Base-by-base conservation (phyloP, 2,113 vertebrate genomes). In the Platanista minor region DNA sequence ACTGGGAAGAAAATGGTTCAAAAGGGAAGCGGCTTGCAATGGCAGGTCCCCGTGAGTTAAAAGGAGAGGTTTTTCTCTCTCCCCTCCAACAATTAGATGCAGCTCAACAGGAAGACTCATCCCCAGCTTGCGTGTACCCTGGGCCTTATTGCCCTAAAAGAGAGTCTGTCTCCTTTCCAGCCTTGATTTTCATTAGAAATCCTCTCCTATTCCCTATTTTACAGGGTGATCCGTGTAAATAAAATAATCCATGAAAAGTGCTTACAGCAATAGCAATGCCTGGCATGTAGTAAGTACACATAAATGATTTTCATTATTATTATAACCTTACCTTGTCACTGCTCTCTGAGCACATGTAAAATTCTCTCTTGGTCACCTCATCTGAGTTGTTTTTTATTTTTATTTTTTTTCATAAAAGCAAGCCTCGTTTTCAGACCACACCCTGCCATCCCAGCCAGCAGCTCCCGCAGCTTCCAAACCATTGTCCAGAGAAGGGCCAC, bases 261-360 rank as follows among this genome's bases (percentile, higher is more conserved):
- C 82, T 29, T 18, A 12, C 49, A 39, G 25, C 64, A 29, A 41
- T 4, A 39, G 25, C 64, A 29, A 41, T 4, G 72, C 13, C 41
- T 2, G 31, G 25, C 52, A 0, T 1, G 2, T 0, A 25, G 2
- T 20, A n/a, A 80, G 20, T 5, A 2, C 78, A 64, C 36, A 29
- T n/a, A 4, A 23, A 15, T 1, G 2, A 57, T 9, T 33, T 23
- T 54, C 71, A 2, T 27, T 13, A 18, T 29, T 11, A 6, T 31
- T 59, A 23, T 8, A 36, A 64, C 14, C 46, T 39, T 10, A 18
- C 43, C 61, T 43, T 27, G 84, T 87, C 84, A 17, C 31, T 2
- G 13, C 54, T 20, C 41, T 15, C 74, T 31, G 54, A 78, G 29
- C 41, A 12, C 21, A 1, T 6, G 13, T 36, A 69, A 66, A 46